These are phyloP conservation scores for Neoscelio sp. DNA, from an alignment of 2,888 invertebrate species.

Conservation along the genomic window DNA sequence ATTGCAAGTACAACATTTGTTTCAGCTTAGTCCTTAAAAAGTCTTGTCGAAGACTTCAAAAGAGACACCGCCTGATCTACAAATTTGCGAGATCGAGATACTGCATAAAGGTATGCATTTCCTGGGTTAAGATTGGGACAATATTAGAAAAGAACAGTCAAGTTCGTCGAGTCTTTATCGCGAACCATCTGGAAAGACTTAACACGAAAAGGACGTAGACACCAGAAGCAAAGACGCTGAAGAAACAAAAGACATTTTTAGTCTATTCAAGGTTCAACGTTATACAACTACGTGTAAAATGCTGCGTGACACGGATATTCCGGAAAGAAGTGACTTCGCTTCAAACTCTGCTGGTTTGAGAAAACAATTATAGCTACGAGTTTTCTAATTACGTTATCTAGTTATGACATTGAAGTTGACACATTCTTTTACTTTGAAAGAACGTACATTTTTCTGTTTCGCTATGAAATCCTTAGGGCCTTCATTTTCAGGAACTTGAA, in stretches of 20 bases:
- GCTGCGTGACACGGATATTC: constrained; percentile 71
- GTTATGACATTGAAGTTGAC: no score
- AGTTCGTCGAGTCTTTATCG: constrained; percentile 33
- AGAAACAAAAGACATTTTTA: constrained; percentile 12
- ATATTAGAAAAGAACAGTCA: constrained; percentile 33
- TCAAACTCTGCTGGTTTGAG: no score
- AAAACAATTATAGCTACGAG: no score
- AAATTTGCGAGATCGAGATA: constrained; percentile 22
- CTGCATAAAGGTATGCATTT: constrained; percentile 1
- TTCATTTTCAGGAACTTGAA: no score
- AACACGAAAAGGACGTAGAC: constrained; percentile 65
- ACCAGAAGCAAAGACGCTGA: constrained; percentile 7
- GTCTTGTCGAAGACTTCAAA: constrained; percentile 1
- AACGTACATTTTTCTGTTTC: no score
- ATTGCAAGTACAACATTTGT: constrained; percentile 37
- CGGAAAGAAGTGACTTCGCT: constrained; percentile 43
- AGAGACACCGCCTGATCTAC: constrained; percentile 4
- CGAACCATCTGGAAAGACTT: constrained; percentile 80
- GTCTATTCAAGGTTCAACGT: neutral
- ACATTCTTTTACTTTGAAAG: no score
- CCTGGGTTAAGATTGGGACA: constrained; percentile 38
- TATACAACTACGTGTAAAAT: constrained; percentile 71
- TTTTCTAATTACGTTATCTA: no score
- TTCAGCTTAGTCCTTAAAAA: constrained; percentile 33
- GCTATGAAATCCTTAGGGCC: no score